Evolutionary conservation across 2,113 vertebrate species (phyloP).

Genomic region (Eolophus roseicapilla): DNA sequence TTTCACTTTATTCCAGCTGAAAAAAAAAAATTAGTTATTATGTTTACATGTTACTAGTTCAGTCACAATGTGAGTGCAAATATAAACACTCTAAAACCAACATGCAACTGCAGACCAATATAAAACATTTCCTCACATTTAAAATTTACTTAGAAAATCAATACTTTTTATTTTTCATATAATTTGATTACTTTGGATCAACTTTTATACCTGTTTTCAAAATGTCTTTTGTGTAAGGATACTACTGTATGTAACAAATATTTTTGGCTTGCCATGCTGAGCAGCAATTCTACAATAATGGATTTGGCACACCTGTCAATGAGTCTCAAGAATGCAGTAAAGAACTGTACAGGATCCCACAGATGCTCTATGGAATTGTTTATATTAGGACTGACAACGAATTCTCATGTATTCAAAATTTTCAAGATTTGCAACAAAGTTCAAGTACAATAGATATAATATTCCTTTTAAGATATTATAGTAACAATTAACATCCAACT

Average conservation of each 20-base stretch:
- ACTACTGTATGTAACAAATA: background rate
- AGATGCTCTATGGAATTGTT: background rate
- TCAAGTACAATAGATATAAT: background rate
- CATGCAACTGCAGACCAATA: background rate
- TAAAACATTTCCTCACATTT: background rate
- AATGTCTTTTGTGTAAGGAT: background rate
- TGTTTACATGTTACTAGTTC: background rate
- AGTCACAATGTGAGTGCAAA: background rate
- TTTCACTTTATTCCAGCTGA: background rate
- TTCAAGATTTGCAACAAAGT: background rate
- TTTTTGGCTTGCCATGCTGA: background rate
- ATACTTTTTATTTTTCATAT: background rate
- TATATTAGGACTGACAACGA: background rate
- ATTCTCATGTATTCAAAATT: background rate
- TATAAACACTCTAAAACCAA: background rate
- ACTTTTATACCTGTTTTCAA: background rate
- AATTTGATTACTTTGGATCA: background rate
- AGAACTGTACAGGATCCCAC: background rate
- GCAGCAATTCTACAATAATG: background rate
- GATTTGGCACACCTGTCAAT: background rate
- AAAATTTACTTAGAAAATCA: background rate
- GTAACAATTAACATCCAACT: background rate
- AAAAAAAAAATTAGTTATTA: background rate
- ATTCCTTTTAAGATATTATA: background rate
- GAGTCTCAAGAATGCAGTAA: background rate